These are phyloP conservation scores for Prietella phreatophila DNA, from an alignment of 2,113 vertebrate species.

Conservation along the genomic window DNA sequence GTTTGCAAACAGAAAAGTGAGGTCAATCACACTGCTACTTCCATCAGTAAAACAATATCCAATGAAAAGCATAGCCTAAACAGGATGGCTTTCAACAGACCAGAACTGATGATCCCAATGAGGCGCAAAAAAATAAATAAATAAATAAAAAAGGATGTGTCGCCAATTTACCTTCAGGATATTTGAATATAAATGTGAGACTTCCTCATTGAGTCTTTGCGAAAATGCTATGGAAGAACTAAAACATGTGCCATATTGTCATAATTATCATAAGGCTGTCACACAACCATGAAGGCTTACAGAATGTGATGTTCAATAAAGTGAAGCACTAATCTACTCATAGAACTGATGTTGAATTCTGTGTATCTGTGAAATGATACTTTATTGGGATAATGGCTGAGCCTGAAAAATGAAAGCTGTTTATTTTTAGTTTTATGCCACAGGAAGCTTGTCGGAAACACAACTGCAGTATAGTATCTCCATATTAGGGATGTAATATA, in stretches of 20 bases:
- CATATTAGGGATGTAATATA: background rate
- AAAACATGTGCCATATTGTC: background rate
- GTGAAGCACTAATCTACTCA: background rate
- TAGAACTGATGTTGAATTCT: background rate
- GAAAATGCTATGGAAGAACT: background rate
- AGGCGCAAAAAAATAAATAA: too few relatives aligned
- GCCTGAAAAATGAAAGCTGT: background rate
- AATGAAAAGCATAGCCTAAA: conserved; percentile 34
- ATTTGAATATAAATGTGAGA: background rate
- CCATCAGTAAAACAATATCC: conserved; percentile 28
- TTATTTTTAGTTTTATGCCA: conserved; percentile 1
- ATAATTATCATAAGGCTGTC: background rate
- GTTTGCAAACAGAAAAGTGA: conserved; percentile 52
- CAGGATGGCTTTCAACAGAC: conserved; percentile 11
- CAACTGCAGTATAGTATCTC: background rate
- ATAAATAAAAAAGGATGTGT: conserved; percentile 3
- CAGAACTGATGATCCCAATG: conserved; percentile 7
- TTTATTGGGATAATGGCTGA: background rate
- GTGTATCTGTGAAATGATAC: background rate
- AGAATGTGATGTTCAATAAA: conserved; percentile 26
- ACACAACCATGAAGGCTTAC: conserved; percentile 11
- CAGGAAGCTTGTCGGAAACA: conserved; percentile 14
- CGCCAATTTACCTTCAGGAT: conserved; percentile 3
- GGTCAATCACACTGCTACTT: conserved; percentile 39
- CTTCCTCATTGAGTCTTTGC: background rate